phyloP scores from a whole-genome alignment of 2,113 vertebrate genomes.

The Dasyprocta punctata region DNA sequence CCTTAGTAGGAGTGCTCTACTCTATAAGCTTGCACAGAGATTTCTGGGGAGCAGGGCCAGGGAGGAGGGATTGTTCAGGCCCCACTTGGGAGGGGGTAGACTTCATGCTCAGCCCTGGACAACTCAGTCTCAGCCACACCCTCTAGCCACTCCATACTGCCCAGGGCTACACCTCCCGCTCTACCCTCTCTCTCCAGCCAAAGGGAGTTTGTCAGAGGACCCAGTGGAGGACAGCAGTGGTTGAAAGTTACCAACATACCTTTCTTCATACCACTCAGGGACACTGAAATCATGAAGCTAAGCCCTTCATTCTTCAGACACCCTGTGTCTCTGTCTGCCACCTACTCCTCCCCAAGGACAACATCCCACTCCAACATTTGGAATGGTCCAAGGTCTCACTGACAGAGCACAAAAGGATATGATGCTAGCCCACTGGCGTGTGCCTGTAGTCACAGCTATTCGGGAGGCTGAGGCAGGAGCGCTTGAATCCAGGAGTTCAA shows the following conservation, averaged over 20 bases:
- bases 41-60: neutral
- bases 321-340: neutral
- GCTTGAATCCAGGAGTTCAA: neutral
- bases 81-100: accelerated
- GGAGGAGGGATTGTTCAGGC: neutral
- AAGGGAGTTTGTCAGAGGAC: neutral
- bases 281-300: neutral
- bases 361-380: neutral
- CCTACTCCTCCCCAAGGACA: neutral
- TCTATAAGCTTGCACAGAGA: neutral
- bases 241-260: neutral
- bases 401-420: neutral
- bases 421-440: neutral
- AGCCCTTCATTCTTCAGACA: neutral
- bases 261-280: neutral
- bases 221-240: neutral
- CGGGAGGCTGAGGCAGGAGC: neutral
- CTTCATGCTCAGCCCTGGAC: neutral
- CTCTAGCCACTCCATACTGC: neutral
- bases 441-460: neutral
- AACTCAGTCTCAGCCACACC: neutral
- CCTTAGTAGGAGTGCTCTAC: neutral
- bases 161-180: neutral
- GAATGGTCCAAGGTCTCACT: neutral
- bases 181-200: neutral